Base-by-base conservation (phyloP, 2,113 vertebrate genomes). In the Danionella cerebrum region DNA sequence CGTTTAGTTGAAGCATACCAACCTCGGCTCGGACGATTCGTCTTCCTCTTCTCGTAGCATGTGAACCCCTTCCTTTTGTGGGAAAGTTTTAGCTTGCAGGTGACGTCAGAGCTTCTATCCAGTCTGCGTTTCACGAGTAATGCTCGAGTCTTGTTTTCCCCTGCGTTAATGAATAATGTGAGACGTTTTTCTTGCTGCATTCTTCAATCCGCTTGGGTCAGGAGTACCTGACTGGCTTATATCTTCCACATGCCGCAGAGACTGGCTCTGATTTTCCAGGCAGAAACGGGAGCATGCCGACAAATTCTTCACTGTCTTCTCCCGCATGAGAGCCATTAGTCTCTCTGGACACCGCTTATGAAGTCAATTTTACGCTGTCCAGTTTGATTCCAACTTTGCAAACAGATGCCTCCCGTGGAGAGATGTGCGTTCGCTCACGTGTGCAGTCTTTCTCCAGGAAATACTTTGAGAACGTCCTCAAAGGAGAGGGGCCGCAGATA, bases 1-100 rank as follows among this genome's bases (percentile, higher is more conserved):
- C 72, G 71, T 41, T 55, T 50, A 76, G 79, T 70, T 76, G 47
- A 72, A 76, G 82, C 92, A 93, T 96, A 93, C 93, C 91, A 88
- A 80, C 80, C 88, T 88, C 86, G 84, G 63, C 69, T 69, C 73
- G 47, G 75, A 84, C 76, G 76, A 74, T 83, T 81, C 75, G 67
- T 83, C 83, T 80, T 75, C 72, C 66, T 55, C 59, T 50, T 38
- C 63, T 36, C 59, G 2, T 42, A 18, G 12, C 45, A 53, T 33
- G 33, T 67, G 51, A 67, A 52, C 75, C 58, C 21, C 31, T 31
- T 54, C 22, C 54, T 74, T 69, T 73, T 74, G 82, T 74, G 70
- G 64, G 75, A 80, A 27, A 25, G 71, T 76, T 75, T 63, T 42
- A 16, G 21, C 67, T 36, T 50, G 12, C 19, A 45, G 16, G 25